Base-by-base conservation (phyloP, 2,888 invertebrate species). In the Lymantria monacha region DNA sequence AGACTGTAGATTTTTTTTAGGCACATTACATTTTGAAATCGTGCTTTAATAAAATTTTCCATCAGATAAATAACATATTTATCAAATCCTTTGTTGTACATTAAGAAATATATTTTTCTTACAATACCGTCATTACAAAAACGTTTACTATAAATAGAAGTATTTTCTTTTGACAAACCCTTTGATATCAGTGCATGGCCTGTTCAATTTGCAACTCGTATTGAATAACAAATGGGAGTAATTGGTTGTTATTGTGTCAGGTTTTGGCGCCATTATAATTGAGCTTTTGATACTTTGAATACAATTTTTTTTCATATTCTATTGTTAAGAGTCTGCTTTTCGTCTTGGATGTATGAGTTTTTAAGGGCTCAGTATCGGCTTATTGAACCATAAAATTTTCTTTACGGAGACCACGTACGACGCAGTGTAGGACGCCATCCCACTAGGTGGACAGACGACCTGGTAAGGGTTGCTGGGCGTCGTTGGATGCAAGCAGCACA, bases 191-290 rank as follows among this genome's bases (percentile, higher is more conserved):
- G 33, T 14, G 36, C n/a, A n/a, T n/a, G n/a, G n/a, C n/a, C n/a
- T 45, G 36, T 45, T 22, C 22, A 31, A 9, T 42, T 36, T 33
- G 31, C 44, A 45, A 50, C 50, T 41, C 46, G 50, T 59, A 51
- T 53, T 53, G 49, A 51, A 57, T 53, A 62, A 48, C 43, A 50
- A 51, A 36, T 41, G 36, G 31, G n/a, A 42, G n/a, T 43, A 42
- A 33, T 60, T 46, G 48, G 13, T 48, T 43, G n/a, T 30, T 22
- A 37, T 66, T 59, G 54, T 36, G 44, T 63, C 52, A 47, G 42
- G 10, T 30, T 37, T 22, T 36, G 46, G 22, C 48, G 44, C 44
- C 33, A 40, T 40, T 12, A 9, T 13, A 37, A n/a, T n/a, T n/a
- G n/a, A n/a, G n/a, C n/a, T n/a, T n/a, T n/a, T n/a, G n/a, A n/a